phyloP scores from a whole-genome alignment of 2,888 invertebrate genomes.

The Panzeria rudis region DNA sequence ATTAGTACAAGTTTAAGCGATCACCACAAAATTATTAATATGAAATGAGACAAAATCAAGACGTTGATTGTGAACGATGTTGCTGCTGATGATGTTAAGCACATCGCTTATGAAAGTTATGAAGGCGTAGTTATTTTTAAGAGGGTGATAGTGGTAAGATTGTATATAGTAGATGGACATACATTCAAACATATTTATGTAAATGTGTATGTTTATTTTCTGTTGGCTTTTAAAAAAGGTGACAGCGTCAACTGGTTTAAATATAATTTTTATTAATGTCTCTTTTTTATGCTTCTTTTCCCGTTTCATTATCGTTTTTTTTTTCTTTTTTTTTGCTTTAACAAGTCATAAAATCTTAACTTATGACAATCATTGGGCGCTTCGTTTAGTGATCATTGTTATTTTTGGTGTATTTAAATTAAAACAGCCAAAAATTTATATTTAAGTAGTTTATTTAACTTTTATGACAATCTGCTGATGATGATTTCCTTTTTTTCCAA shows the following conservation, averaged over 20 bases:
- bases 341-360: slow-evolving; percentile 66
- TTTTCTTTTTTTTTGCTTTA: slow-evolving; percentile 30
- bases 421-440: slow-evolving; percentile 30
- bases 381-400: slow-evolving; percentile 68
- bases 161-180: neutral
- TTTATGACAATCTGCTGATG: slow-evolving; percentile 61
- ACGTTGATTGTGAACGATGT: slow-evolving; percentile 12
- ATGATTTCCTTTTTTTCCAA: slow-evolving; percentile 27
- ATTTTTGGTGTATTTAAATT: slow-evolving; percentile 45
- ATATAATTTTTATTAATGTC: slow-evolving; percentile 58
- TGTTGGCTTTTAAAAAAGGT: slow-evolving; percentile 27
- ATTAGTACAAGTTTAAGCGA: slow-evolving; percentile 68
- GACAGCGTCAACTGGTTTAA: slow-evolving; percentile 70
- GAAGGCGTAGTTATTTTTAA: slow-evolving; percentile 16
- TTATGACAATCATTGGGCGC: slow-evolving; percentile 65
- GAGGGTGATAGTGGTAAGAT: slow-evolving; percentile 10
- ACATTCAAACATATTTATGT: no score
- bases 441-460: slow-evolving; percentile 71
- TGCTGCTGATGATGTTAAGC: slow-evolving; percentile 33
- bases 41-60: slow-evolving; percentile 21
- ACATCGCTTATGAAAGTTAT: slow-evolving; percentile 17
- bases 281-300: slow-evolving; percentile 39
- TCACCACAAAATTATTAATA: slow-evolving; percentile 26
- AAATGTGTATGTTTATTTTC: neutral
- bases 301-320: slow-evolving; percentile 27